These are phyloP conservation scores for Limnephilus marmoratus DNA, from an alignment of 2,888 invertebrate genomes.

Conservation along the genomic window DNA sequence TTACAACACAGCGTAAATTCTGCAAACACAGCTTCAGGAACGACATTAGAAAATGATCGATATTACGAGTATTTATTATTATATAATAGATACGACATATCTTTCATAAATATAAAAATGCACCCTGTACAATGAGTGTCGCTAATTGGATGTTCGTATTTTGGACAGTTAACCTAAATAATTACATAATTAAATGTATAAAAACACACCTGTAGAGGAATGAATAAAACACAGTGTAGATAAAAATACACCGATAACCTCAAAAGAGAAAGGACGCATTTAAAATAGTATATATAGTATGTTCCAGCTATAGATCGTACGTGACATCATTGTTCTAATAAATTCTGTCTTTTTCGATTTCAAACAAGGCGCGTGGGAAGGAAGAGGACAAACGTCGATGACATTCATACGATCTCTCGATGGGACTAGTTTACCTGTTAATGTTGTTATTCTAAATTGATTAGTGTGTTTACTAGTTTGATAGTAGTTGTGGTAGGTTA, in stretches of 20 bases:
- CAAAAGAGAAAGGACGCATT: background rate
- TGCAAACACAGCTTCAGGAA: no score
- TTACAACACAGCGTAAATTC: no score
- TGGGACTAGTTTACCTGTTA: background rate
- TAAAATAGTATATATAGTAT: background rate
- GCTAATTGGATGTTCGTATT: background rate
- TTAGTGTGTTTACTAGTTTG: background rate
- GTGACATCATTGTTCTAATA: no score
- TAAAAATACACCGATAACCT: background rate
- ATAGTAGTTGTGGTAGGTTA: background rate
- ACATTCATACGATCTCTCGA: no score
- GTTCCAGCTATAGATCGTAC: no score
- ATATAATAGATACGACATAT: no score
- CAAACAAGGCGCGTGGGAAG: no score
- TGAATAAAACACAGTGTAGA: background rate
- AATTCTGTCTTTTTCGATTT: no score
- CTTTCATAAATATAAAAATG: background rate
- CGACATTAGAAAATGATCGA: no score
- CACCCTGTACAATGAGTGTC: background rate
- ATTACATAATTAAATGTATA: background rate
- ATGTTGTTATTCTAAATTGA: background rate
- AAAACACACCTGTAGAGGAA: background rate
- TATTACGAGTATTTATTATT: no score
- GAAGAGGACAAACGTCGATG: no score
- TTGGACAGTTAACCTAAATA: background rate